phyloP scores from a whole-genome alignment of 1,140 invertebrate species.

The Tachypleus tridentatus region DNA sequence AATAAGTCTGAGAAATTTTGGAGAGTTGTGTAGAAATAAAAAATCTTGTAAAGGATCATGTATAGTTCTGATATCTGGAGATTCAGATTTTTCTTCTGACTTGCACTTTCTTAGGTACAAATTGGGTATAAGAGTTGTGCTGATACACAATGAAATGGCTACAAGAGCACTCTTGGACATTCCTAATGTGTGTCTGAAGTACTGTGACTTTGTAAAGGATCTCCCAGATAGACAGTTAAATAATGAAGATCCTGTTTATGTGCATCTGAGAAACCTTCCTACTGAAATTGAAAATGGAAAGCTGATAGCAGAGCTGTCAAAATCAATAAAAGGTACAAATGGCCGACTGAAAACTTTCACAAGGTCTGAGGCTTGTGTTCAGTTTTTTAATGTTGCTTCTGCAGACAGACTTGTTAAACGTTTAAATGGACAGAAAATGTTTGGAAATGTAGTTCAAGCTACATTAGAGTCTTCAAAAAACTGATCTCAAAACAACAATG shows the following conservation, averaged over 20 bases:
- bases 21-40: background rate
- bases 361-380: background rate
- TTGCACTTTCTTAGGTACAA: constrained; percentile 17
- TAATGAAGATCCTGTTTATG: background rate
- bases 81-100: constrained; percentile 20
- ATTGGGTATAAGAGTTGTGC: constrained; percentile 10
- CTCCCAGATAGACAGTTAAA: background rate
- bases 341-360: background rate
- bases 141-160: constrained; percentile 15
- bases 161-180: constrained; percentile 6
- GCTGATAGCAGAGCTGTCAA: background rate
- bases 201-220: constrained; percentile 14
- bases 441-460: too few species aligned
- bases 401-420: too few species aligned
- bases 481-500: too few species aligned
- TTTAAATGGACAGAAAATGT: too few species aligned
- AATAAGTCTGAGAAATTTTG: constrained; percentile 17
- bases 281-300: constrained; percentile 1
- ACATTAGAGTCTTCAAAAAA: too few species aligned
- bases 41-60: constrained; percentile 3
- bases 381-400: too few species aligned
- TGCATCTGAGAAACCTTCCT: constrained; percentile 14
- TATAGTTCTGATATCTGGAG: constrained; percentile 21
- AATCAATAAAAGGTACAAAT: constrained; percentile 4
- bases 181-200: constrained; percentile 10